Evolutionary conservation across 2,113 vertebrate species (phyloP), one percentile per base, ranked within the genome.

Genomic region (Marmota monax): DNA sequence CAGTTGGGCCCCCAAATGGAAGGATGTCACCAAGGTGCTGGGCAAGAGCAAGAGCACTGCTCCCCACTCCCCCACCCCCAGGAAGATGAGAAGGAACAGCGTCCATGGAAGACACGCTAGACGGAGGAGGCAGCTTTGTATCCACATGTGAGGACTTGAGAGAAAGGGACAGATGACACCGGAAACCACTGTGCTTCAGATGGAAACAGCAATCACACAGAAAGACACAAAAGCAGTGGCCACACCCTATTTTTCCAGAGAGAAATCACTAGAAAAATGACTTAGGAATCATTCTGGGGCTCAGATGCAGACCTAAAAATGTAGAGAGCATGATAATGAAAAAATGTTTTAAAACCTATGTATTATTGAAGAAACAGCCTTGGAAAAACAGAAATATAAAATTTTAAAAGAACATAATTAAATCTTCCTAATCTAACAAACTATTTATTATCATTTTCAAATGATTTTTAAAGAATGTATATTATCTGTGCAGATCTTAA

Each of bases 141-240:
- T 29, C 37, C 34, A 77, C 11, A 4, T 0, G 4, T 18, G 39
- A 94, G 70, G 70, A 56, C 10, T 9, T 17, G 32, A 51, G 32
- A 51, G 20, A 85, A 77, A 27, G 23, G 67, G 79, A n/a, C 23
- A 27, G n/a, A 34, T 9, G 8, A 10, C 12, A 17, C 48, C 2
- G 0, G 9, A 27, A 51, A 58, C 18, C 17, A 61, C 53, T 10
- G 0, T 8, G 23, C 27, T 51, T 0, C 4, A 0, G 20, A 61
- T 37, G 56, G 25, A 84, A 79, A 42, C 27, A 17, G 67, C 12
- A 42, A n/a, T 18, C 58, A 53, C 20, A 1, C 1, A 17, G 23
- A 4, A 20, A 70, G 76, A 18, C 58, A 27, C 65, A 39, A 25
- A 0, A 23, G 20, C 27, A 34, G 27, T 14, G 32, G 29, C 18